A percentile compares a stretch with the other conserved stretches of the same genome.
These are phyloP conservation scores for Sapayoa aenigma DNA, from an alignment of 2,113 vertebrate genomes.

Conservation along the genomic window DNA sequence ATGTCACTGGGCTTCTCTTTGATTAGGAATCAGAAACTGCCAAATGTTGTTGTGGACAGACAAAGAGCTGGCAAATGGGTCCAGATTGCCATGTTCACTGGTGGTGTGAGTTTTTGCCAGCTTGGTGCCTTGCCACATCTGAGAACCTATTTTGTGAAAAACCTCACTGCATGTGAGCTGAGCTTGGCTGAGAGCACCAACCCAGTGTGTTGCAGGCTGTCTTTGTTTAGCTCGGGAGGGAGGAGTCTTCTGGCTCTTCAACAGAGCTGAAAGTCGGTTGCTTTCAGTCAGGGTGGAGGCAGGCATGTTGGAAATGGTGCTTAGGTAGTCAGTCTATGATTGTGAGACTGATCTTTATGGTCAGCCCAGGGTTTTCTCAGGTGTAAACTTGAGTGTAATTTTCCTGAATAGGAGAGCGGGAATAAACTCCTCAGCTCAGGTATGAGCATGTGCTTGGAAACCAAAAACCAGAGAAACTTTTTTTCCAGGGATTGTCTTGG, in stretches of 20 bases:
- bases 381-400: neutral
- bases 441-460: neutral
- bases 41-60: neutral
- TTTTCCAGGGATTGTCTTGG: neutral
- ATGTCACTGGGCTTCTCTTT: neutral
- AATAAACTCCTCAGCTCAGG: neutral
- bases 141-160: neutral
- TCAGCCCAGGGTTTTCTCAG: neutral
- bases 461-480: neutral
- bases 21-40: neutral
- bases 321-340: neutral
- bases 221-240: neutral
- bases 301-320: neutral
- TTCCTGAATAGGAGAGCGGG: neutral
- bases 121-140: neutral
- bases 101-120: neutral
- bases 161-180: neutral
- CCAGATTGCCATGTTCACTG: neutral
- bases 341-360: accelerated
- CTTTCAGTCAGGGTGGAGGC: neutral
- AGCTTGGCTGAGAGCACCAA: neutral
- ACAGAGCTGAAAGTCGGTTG: neutral
- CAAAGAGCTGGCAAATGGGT: neutral
- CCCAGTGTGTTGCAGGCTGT: neutral
- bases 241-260: neutral